Evolutionary conservation across 2,113 vertebrate species (phyloP).

Genomic region (Tichodroma muraria): DNA sequence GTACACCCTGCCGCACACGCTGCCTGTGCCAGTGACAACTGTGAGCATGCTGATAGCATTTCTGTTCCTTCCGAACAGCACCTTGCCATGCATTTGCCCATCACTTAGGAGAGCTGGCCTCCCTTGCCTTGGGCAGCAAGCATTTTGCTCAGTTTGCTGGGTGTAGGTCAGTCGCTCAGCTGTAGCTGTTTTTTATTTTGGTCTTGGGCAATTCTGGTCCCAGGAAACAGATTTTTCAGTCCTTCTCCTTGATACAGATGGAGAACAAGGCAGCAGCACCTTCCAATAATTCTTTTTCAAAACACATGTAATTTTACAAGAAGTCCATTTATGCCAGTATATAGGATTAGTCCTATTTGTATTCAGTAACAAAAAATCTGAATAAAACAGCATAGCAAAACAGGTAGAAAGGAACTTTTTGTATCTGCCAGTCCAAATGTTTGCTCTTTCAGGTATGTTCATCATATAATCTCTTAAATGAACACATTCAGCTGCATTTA

Average conservation of each 20-base stretch:
- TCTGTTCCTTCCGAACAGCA: not conserved
- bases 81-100: not conserved
- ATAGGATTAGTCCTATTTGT: not conserved
- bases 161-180: not conserved
- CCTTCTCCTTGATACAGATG: not conserved
- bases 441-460: not conserved
- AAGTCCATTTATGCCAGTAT: not conserved
- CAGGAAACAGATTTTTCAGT: not conserved
- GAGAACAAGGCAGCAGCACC: not conserved
- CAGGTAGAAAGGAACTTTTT: not conserved
- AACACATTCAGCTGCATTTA: not conserved
- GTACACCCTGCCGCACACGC: rapidly evolving
- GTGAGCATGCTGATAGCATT: not conserved
- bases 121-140: not conserved
- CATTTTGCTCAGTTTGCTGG: not conserved
- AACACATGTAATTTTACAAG: not conserved
- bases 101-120: not conserved
- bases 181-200: not conserved
- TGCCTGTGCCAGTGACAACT: not conserved
- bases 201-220: not conserved
- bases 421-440: not conserved
- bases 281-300: not conserved
- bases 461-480: not conserved
- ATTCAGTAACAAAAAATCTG: not conserved
- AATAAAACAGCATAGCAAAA: not conserved